Evolutionary conservation across 2,797 vertebrate genomes (phyloP).

Genomic region (Falco rusticolus): DNA sequence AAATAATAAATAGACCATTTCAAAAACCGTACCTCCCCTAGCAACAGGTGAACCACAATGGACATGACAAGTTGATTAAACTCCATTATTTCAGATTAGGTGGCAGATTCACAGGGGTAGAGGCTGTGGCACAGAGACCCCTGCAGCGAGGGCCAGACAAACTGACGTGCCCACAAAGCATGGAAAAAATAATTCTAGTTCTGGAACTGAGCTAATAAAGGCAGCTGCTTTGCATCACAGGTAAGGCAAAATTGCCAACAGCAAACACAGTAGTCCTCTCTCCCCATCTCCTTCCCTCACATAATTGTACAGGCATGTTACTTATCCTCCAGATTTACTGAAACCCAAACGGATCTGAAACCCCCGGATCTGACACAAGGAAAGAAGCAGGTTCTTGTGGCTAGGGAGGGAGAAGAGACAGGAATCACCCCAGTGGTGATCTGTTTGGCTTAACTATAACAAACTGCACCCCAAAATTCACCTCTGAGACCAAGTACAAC

Average conservation of each 20-base stretch:
- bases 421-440: neutral
- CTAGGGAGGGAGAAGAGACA: neutral
- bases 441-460: neutral
- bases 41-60: fast-evolving
- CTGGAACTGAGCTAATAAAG: neutral
- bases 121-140: neutral
- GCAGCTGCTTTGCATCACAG: neutral
- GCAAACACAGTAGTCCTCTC: neutral
- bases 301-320: fast-evolving
- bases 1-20: neutral
- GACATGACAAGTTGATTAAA: neutral
- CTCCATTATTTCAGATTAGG: neutral
- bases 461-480: neutral
- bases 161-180: neutral
- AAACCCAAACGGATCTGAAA: neutral
- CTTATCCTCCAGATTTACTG: neutral
- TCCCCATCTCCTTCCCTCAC: neutral
- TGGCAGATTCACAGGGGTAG: neutral
- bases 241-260: neutral
- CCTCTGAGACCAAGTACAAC: neutral
- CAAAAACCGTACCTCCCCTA: neutral
- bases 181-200: neutral
- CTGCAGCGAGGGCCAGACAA: neutral
- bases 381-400: neutral
- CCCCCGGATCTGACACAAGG: neutral